These are phyloP conservation scores for Phyllostomus discolor DNA, from an alignment of 2,113 vertebrate genomes.

Conservation along the genomic window DNA sequence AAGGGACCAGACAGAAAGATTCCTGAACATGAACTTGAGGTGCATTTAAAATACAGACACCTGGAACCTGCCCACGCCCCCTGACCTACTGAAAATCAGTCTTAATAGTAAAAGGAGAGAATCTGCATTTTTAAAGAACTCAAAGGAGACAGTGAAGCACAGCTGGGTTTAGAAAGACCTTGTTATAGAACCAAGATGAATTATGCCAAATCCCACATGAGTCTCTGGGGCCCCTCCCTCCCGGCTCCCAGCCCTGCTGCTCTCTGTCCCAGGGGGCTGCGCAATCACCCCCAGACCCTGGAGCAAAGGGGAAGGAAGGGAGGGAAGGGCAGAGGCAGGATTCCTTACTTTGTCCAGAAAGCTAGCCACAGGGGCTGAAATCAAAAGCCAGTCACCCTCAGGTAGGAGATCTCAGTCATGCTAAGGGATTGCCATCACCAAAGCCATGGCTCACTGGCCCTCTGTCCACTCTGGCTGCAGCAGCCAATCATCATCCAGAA, in stretches of 20 bases:
- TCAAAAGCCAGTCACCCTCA: not conserved
- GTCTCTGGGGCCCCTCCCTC: too few species aligned
- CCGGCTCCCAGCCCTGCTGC: not conserved
- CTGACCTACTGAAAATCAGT: not conserved
- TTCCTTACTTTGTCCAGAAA: not conserved
- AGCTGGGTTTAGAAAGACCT: not conserved
- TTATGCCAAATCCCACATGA: fast-evolving
- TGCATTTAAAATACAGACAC: not conserved
- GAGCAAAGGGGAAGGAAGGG: not conserved
- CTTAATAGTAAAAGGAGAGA: not conserved
- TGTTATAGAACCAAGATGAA: not conserved
- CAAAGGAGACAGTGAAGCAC: not conserved
- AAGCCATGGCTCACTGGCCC: not conserved
- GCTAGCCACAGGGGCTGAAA: not conserved
- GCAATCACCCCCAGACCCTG: not conserved
- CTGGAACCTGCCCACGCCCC: not conserved
- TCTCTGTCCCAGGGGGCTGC: fast-evolving
- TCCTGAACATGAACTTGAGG: not conserved
- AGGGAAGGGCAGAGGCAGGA: not conserved
- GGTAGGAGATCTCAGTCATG: not conserved
- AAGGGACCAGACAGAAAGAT: not conserved
- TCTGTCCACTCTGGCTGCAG: not conserved
- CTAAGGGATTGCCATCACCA: not conserved
- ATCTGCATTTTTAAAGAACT: not conserved
- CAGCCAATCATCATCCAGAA: not conserved